Evolutionary conservation across 2,113 vertebrate species (phyloP), one percentile per base, ranked within the genome.

Genomic region (Phalacrocorax brasilianus): DNA sequence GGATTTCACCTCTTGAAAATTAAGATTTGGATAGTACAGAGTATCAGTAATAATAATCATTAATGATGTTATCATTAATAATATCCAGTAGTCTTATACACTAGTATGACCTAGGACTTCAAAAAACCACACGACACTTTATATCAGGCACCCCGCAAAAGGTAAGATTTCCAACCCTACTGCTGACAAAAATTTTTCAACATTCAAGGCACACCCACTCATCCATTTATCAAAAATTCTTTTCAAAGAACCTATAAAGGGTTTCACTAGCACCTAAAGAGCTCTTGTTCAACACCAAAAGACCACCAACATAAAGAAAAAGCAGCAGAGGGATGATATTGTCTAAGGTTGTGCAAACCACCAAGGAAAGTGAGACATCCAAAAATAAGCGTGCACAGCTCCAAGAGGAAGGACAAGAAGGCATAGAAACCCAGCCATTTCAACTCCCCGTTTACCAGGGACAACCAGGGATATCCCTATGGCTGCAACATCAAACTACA

Each of bases 401-500:
- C 28, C 66, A 47, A 30, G 20, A 78, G 16, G 40, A 72, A 67
- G n/a, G 32, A 55, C 22, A 30, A 35, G 23, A 12, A 26, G 12
- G 19, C 14, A 28, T 0, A 71, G 42, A 52, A 24, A 68, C 5
- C 4, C 33, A 45, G 32, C 12, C 53, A 30, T 14, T 47, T 55
- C 55, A 50, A 2, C 28, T 30, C 23, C 26, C 8, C 3, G 1
- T 12, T 45, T 42, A 12, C 23, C 5, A 33, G 24, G 7, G 18
- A 47, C 44, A 38, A 18, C 5, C 65, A 22, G 22, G n/a, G 40
- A 12, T 58, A 76, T 38, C 55, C 18, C 45, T 8, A 0, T 0
- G n/a, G 56, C 85, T 30, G 18, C 28, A 33, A 2, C 30, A 68
- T 2, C 59, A 3, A 76, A 6, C 6, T 5, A 0, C 0, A 21